A percentile compares a stretch with the other conserved stretches of the same genome.
These are phyloP conservation scores for Benitochromis conjunctus DNA, from an alignment of 2,113 vertebrate species.

Conservation along the genomic window DNA sequence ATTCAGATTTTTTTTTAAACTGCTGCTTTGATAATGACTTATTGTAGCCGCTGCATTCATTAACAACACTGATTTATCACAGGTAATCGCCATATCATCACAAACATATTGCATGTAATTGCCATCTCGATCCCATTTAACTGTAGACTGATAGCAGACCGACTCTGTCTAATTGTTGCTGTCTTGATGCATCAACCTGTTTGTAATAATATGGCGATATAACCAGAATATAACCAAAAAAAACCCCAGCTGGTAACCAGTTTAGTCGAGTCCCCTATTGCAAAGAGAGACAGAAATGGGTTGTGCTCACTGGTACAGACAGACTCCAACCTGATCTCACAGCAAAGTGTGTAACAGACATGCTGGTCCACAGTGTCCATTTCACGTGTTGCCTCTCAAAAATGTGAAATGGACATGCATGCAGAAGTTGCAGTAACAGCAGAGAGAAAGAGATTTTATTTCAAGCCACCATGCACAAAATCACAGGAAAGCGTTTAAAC, in stretches of 20 bases:
- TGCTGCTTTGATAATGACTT: background rate
- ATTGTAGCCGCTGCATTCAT: background rate
- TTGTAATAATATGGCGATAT: background rate
- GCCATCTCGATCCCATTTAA: background rate
- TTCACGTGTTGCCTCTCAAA: background rate
- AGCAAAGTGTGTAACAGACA: background rate
- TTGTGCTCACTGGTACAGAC: background rate
- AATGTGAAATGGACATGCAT: background rate
- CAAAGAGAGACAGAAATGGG: background rate
- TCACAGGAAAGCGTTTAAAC: background rate
- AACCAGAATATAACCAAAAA: background rate
- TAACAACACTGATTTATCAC: background rate
- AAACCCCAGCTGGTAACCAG: background rate
- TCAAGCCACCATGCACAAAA: background rate
- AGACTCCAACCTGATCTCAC: background rate
- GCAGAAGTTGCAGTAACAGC: background rate
- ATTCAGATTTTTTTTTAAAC: background rate
- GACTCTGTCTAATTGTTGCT: background rate
- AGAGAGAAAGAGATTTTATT: background rate
- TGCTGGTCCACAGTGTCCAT: background rate
- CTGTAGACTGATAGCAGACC: background rate
- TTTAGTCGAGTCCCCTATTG: background rate
- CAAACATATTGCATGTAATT: background rate
- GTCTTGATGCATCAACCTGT: background rate
- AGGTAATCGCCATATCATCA: background rate